phyloP scores from a whole-genome alignment of 2,797 vertebrate species.

The Uromys caudimaculatus region DNA sequence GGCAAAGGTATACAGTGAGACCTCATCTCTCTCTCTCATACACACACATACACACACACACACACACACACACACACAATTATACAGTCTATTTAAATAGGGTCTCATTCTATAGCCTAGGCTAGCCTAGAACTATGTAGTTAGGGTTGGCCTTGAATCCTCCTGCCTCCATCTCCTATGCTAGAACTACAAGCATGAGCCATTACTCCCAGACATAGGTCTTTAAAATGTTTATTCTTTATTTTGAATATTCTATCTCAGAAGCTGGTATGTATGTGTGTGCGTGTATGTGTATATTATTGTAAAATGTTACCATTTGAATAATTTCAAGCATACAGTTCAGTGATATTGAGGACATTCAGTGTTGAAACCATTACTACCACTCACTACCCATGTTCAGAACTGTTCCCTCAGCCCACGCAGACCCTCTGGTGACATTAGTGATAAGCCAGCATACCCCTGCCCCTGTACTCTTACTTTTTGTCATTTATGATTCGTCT shows the following conservation, averaged over 20 bases:
- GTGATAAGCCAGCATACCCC: neutral
- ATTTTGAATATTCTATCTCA: constrained; percentile 23
- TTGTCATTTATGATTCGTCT: constrained; percentile 1
- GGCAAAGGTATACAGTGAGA: neutral
- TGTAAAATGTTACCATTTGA: neutral
- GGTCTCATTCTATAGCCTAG: neutral
- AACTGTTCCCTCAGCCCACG: neutral
- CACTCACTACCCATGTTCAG: neutral
- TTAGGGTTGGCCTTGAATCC: neutral
- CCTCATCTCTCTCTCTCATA: neutral
- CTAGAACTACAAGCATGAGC: neutral
- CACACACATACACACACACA: too few relatives aligned
- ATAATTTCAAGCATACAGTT: neutral
- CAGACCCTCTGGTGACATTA: neutral
- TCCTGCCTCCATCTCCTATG: neutral
- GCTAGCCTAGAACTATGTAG: neutral
- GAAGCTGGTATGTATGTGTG: neutral
- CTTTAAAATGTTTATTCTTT: constrained; percentile 41
- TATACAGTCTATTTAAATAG: neutral
- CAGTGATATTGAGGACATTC: neutral
- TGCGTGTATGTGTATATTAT: neutral
- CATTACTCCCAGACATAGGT: neutral
- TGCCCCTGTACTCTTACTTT: neutral
- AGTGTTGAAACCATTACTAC: neutral
- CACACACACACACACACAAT: too few relatives aligned